phyloP scores from a whole-genome alignment of 2,113 vertebrate species.

The Phyllostomus discolor region DNA sequence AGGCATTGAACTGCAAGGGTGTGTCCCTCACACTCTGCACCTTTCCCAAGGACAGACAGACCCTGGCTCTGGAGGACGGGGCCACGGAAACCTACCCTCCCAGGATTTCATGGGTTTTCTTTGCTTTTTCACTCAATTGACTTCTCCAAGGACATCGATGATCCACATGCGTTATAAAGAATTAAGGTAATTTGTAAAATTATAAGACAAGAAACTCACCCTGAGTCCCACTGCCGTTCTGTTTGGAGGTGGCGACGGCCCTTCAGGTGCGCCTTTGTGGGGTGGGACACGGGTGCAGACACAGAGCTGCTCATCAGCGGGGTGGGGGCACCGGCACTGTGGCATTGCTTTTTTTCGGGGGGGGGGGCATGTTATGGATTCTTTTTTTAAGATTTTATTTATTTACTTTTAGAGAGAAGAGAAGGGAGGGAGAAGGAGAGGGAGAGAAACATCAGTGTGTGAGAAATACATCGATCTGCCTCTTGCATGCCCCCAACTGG shows the following conservation, averaged over 20 bases:
- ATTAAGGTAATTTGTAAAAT: background rate
- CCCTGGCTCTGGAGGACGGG: background rate
- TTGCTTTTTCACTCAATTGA: background rate
- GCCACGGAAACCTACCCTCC: background rate
- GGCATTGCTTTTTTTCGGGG: too few species aligned
- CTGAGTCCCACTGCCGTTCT: too few species aligned
- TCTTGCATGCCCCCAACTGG: too few species aligned
- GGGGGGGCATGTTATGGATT: too few species aligned
- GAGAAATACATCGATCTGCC: too few species aligned
- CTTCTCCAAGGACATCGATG: background rate
- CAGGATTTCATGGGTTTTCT: background rate
- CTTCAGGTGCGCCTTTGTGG: background rate
- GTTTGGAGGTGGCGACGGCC: background rate
- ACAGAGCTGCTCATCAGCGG: too few species aligned
- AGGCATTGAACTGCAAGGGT: background rate
- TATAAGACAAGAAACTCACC: background rate
- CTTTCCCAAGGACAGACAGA: background rate
- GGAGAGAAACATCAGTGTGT: too few species aligned
- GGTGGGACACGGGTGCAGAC: background rate
- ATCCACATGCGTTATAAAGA: background rate
- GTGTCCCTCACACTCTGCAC: fast-evolving
- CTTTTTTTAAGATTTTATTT: too few species aligned
- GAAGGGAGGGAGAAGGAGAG: too few species aligned
- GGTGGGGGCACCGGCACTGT: too few species aligned
- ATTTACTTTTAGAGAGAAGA: too few species aligned